Conservation (phyloP, 2,797 vertebrate genomes). For the Liasis olivaceus region DNA sequence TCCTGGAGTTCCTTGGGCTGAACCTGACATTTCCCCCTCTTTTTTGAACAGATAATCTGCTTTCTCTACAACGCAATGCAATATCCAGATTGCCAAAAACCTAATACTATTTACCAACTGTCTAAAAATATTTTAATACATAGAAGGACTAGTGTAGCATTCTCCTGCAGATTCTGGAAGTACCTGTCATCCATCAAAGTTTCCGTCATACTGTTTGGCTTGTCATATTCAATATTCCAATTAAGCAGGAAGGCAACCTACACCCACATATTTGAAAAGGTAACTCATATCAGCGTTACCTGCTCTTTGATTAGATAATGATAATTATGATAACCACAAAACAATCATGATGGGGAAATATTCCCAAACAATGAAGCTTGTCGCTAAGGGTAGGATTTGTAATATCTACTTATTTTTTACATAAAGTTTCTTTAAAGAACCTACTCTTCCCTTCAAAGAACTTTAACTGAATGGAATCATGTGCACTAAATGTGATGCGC, state of each 20-base stretch:
- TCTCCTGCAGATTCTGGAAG: slow-evolving; percentile 5
- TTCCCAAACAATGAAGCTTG: slow-evolving; percentile 42
- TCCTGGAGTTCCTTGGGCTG: too few relatives aligned
- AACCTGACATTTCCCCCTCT: too few relatives aligned
- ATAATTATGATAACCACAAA: slow-evolving; percentile 58
- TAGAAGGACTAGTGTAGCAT: background rate
- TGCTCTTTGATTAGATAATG: slow-evolving; percentile 53
- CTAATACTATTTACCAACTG: background rate
- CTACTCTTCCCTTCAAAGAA: slow-evolving; percentile 18
- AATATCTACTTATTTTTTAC: slow-evolving; percentile 21
- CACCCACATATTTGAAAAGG: slow-evolving; percentile 22
- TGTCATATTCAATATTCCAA: slow-evolving; percentile 18
- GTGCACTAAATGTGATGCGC: background rate
- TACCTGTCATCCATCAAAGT: slow-evolving; percentile 28
- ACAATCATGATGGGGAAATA: slow-evolving; percentile 41
- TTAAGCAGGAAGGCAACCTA: slow-evolving; percentile 29
- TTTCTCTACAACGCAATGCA: background rate
- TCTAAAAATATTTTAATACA: background rate
- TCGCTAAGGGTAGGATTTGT: slow-evolving; percentile 24
- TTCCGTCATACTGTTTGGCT: background rate
- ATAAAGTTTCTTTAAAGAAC: slow-evolving; percentile 30
- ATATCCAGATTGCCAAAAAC: slow-evolving; percentile 21
- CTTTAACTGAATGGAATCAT: background rate
- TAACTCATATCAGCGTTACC: slow-evolving; percentile 30
- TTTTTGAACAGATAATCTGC: too few relatives aligned